Percentiles rank a stretch among this genome's conserved stretches.
These are phyloP conservation scores for Bovichtus diacanthus DNA, from an alignment of 2,797 vertebrate genomes.

Conservation along the genomic window DNA sequence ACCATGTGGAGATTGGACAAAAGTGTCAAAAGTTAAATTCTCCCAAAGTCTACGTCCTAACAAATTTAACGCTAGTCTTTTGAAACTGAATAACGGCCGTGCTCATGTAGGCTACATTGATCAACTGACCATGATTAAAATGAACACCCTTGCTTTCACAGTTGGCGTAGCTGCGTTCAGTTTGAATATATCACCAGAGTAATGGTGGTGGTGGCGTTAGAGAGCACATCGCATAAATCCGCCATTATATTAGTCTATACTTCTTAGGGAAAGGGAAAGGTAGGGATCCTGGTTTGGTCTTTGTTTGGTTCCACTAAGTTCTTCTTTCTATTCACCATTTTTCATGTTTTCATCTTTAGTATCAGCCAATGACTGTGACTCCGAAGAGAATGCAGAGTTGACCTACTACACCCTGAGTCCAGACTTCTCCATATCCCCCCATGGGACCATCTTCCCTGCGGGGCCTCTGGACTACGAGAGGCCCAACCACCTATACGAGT, in stretches of 20 bases:
- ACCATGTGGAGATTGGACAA: neutral
- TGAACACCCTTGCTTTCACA: neutral
- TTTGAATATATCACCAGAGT: neutral
- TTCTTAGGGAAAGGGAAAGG: neutral
- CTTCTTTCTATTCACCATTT: neutral
- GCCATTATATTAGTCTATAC: neutral
- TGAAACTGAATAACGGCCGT: neutral
- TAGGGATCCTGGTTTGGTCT: neutral
- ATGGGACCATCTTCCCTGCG: conserved; percentile 89
- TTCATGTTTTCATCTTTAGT: conserved; percentile 74
- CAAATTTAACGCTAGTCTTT: neutral
- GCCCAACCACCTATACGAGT: conserved; percentile 91
- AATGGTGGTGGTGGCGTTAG: neutral
- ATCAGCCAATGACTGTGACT: conserved; percentile 92
- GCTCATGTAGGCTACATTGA: neutral
- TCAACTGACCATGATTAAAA: neutral
- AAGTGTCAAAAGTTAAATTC: neutral
- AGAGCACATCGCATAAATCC: neutral
- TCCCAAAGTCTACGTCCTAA: neutral
- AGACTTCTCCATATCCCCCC: conserved; percentile 90
- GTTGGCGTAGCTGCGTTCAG: no score
- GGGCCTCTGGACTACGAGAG: conserved; percentile 88
- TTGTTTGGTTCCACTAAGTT: neutral
- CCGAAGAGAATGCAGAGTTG: conserved; percentile 88
- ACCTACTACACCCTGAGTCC: conserved; percentile 89